These are phyloP conservation scores for Epinephelus cyanopodus DNA, from an alignment of 2,113 vertebrate species.

Conservation along the genomic window DNA sequence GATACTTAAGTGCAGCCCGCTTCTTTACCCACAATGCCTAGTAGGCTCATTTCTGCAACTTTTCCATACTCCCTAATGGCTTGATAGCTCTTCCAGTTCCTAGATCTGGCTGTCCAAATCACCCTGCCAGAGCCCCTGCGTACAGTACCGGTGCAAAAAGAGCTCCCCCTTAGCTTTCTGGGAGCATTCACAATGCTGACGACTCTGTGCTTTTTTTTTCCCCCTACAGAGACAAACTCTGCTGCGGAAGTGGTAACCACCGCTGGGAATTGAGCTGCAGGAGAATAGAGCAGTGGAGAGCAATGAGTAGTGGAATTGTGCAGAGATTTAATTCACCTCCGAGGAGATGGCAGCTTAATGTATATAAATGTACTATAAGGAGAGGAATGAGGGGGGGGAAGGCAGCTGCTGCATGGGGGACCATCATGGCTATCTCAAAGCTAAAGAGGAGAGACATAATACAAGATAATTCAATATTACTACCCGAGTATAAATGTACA, in stretches of 20 bases:
- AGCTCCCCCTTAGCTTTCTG: conserved; percentile 47
- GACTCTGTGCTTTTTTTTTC: conserved; percentile 34
- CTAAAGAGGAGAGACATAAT: conserved; percentile 66
- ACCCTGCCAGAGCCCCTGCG: conserved; percentile 25
- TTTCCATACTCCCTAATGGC: conserved; percentile 48
- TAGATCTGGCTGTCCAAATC: conserved; percentile 36
- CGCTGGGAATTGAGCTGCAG: conserved; percentile 57
- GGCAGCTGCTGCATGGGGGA: conserved; percentile 36
- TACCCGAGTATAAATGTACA: conserved; percentile 56
- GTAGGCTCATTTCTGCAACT: conserved; percentile 38
- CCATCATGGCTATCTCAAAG: conserved; percentile 58
- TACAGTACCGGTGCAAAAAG: conserved; percentile 29
- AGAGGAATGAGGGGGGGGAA: conserved; percentile 48
- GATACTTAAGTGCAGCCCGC: conserved; percentile 12
- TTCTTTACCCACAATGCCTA: conserved; percentile 38
- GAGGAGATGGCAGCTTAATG: conserved; percentile 77
- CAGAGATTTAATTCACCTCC: conserved; percentile 78
- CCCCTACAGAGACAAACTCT: conserved; percentile 49
- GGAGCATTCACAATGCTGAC: conserved; percentile 49
- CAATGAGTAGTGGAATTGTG: conserved; percentile 70
- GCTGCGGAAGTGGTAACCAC: conserved; percentile 61
- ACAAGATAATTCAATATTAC: conserved; percentile 74
- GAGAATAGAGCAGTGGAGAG: conserved; percentile 52
- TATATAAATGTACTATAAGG: conserved; percentile 74
- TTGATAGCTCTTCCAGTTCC: conserved; percentile 50